Percentiles rank a stretch among this genome's conserved stretches.
Conservation (phyloP, 2,888 invertebrate species). For the Tupiocoris notatus region DNA sequence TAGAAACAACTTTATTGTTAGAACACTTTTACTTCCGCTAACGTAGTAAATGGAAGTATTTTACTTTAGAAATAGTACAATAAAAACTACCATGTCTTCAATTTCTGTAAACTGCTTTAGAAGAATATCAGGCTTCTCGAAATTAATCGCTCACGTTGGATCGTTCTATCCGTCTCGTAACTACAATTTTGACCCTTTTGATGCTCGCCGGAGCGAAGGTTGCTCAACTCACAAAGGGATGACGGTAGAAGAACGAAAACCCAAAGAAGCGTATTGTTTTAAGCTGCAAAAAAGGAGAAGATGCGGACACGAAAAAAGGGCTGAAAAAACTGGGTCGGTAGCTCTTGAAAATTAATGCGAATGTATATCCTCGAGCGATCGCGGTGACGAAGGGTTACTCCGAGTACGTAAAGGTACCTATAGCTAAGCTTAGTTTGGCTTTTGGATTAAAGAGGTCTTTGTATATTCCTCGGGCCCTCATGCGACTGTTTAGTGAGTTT, state of each 20-base stretch:
- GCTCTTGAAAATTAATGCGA: not conserved
- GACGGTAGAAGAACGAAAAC: not conserved
- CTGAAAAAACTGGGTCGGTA: not conserved
- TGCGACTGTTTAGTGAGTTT: not conserved
- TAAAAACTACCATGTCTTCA: too few relatives aligned
- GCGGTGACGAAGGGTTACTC: not conserved
- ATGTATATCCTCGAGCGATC: not conserved
- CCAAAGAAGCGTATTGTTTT: not conserved
- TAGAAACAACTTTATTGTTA: too few relatives aligned
- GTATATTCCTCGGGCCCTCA: slow-evolving; percentile 12
- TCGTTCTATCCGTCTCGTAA: too few relatives aligned
- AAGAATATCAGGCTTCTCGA: too few relatives aligned
- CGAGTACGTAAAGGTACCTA: not conserved
- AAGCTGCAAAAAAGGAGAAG: not conserved
- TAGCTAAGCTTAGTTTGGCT: not conserved
- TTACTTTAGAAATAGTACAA: too few relatives aligned
- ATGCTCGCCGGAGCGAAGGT: too few relatives aligned
- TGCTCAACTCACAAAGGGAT: too few relatives aligned
- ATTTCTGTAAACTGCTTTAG: too few relatives aligned
- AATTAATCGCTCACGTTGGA: too few relatives aligned
- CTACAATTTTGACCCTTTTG: too few relatives aligned
- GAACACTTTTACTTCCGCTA: too few relatives aligned
- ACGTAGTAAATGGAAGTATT: too few relatives aligned
- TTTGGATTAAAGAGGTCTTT: not conserved
- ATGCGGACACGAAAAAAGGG: not conserved